phyloP scores from a whole-genome alignment of 30 jellyfish, hydroid and myxozoan genomes.

The Catostylus mosaicus region DNA sequence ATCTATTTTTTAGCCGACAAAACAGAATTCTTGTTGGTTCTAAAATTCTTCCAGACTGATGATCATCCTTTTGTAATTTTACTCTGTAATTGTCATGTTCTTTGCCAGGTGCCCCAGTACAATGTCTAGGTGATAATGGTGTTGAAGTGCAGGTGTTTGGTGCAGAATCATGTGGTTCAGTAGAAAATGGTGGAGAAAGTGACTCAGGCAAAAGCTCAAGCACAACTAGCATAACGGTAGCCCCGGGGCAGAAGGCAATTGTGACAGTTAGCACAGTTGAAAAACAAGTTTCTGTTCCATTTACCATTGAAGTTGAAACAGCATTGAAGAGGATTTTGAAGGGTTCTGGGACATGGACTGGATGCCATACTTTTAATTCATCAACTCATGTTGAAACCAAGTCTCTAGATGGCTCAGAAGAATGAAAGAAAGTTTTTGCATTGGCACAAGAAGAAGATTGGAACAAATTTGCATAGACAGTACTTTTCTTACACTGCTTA shows the following conservation, averaged over 20 bases:
- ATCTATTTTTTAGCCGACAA: too few relatives aligned
- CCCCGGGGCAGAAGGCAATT: constrained; percentile 38
- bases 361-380: constrained; percentile 8
- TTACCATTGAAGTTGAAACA: constrained; percentile 44
- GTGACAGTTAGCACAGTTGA: neutral
- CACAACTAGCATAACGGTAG: neutral
- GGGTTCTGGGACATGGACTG: constrained; percentile 56
- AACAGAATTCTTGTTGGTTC: too few relatives aligned
- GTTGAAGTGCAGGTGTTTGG: neutral
- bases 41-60: too few relatives aligned
- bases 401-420: constrained; percentile 14
- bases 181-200: neutral
- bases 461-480: too few relatives aligned
- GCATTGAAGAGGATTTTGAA: constrained; percentile 19
- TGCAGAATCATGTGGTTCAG: neutral
- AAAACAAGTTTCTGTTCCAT: constrained; percentile 3
- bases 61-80: too few relatives aligned
- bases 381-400: neutral
- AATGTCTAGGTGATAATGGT: neutral
- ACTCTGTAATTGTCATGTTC: too few relatives aligned
- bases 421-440: too few relatives aligned
- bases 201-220: neutral
- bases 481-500: too few relatives aligned
- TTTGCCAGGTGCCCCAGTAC: constrained; percentile 13
- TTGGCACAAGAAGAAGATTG: too few relatives aligned